Conservation (phyloP, 2,113 vertebrate genomes). For the Herpailurus yagouaroundi region DNA sequence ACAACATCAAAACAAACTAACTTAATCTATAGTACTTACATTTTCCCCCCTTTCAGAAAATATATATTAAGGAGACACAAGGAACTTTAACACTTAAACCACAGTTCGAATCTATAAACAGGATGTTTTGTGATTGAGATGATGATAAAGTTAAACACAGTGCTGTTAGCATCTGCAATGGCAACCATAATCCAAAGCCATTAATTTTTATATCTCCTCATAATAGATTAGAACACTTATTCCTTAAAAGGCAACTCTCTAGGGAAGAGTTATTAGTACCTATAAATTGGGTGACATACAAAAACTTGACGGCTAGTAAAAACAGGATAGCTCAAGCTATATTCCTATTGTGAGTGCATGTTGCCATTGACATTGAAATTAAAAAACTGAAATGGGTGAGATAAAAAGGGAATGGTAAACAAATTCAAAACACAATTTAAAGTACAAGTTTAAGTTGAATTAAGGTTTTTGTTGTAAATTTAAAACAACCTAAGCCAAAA, state of each 20-base stretch:
- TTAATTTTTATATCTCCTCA: constrained; percentile 75
- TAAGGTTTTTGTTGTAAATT: constrained; percentile 59
- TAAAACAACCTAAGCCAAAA: constrained; percentile 63
- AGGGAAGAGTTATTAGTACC: constrained; percentile 82
- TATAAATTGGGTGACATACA: constrained; percentile 77
- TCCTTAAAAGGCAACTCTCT: constrained; percentile 81
- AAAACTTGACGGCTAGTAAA: constrained; percentile 75
- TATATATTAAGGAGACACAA: constrained; percentile 26
- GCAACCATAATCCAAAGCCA: constrained; percentile 53
- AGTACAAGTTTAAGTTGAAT: constrained; percentile 49
- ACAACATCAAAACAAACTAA: constrained; percentile 29
- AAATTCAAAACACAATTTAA: constrained; percentile 69
- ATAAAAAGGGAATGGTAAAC: constrained; percentile 64
- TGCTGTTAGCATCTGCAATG: constrained; percentile 63
- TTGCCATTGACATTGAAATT: constrained; percentile 73
- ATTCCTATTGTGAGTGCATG: constrained; percentile 47
- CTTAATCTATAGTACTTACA: not conserved
- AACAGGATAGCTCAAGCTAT: constrained; percentile 73
- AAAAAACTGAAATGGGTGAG: constrained; percentile 40
- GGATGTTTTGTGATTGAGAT: constrained; percentile 32
- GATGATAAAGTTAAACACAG: constrained; percentile 56
- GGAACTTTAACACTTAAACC: constrained; percentile 30
- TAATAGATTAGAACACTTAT: constrained; percentile 75
- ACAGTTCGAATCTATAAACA: constrained; percentile 32
- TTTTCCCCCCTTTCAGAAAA: constrained; percentile 23